Conservation (phyloP, 2,113 vertebrate genomes). For the Alosa alosa region DNA sequence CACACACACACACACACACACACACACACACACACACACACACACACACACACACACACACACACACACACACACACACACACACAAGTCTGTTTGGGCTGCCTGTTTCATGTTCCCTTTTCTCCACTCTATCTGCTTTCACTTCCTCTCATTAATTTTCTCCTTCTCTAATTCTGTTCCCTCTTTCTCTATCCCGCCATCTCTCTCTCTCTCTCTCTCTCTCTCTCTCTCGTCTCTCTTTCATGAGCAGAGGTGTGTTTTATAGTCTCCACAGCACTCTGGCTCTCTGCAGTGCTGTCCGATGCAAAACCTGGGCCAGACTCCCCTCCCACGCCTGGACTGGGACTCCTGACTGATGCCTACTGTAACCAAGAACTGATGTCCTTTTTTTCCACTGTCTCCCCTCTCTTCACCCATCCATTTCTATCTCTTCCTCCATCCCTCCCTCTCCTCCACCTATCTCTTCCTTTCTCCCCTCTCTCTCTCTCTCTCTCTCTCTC, state of each 20-base stretch:
- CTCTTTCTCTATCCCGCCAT: neutral
- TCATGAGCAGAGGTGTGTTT: neutral
- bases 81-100: neutral
- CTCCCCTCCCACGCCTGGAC: neutral
- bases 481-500: neutral
- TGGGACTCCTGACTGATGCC: slow-evolving; percentile 2
- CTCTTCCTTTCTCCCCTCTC: too few species aligned
- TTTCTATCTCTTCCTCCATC: neutral
- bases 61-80: neutral
- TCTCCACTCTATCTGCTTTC: neutral
- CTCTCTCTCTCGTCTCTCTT: neutral
- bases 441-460: neutral
- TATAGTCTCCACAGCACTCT: slow-evolving; percentile 32
- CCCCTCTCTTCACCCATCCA: neutral
- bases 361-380: slow-evolving; percentile 20
- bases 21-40: too few species aligned
- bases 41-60: too few species aligned
- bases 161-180: neutral
- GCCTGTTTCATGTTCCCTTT: neutral
- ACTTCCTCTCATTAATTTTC: neutral
- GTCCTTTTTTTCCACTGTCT: neutral
- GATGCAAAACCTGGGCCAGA: slow-evolving; percentile 8
- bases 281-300: slow-evolving; percentile 27
- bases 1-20: neutral
- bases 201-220: neutral